Conservation (phyloP, 2,888 invertebrate species). For the Cephus nigrinus region DNA sequence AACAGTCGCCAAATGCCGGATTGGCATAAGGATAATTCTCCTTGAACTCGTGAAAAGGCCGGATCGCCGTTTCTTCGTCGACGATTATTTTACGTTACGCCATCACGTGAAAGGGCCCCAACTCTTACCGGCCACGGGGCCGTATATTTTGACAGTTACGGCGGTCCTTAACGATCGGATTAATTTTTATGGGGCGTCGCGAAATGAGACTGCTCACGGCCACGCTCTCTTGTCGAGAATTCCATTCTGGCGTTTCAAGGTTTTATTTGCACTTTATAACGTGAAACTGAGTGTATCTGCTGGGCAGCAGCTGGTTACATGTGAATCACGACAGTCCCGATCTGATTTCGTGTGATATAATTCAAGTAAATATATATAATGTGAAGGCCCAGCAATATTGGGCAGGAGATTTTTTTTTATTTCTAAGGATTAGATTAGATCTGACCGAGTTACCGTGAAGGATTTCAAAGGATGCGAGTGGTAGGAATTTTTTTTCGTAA, state of each 20-base stretch:
- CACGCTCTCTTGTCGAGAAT: constrained; percentile 2
- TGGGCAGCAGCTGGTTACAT: constrained; percentile 3
- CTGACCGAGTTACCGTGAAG: neutral
- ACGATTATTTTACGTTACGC: constrained; percentile 3
- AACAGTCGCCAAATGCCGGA: neutral
- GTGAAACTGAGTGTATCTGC: constrained; percentile 14
- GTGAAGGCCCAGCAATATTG: too few species aligned
- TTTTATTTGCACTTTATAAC: constrained; percentile 42
- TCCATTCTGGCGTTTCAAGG: constrained; percentile 25
- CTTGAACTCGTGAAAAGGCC: neutral
- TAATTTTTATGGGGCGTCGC: constrained; percentile 57
- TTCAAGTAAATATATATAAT: too few species aligned
- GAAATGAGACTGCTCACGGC: constrained; percentile 43
- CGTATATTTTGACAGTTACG: constrained; percentile 56
- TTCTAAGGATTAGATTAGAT: neutral
- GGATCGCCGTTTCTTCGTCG: neutral
- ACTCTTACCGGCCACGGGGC: constrained; percentile 30
- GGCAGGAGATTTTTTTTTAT: neutral
- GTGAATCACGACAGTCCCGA: neutral
- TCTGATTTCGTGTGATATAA: neutral
- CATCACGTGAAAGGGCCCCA: neutral
- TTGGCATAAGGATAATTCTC: neutral
- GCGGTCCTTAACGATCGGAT: constrained; percentile 55
- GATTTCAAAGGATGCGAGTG: neutral
- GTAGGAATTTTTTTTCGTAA: constrained; percentile 11